Percentiles rank a stretch among this genome's conserved stretches.
Evolutionary conservation across 2,113 vertebrate genomes (phyloP).

Genomic region (Ophiodon elongatus): DNA sequence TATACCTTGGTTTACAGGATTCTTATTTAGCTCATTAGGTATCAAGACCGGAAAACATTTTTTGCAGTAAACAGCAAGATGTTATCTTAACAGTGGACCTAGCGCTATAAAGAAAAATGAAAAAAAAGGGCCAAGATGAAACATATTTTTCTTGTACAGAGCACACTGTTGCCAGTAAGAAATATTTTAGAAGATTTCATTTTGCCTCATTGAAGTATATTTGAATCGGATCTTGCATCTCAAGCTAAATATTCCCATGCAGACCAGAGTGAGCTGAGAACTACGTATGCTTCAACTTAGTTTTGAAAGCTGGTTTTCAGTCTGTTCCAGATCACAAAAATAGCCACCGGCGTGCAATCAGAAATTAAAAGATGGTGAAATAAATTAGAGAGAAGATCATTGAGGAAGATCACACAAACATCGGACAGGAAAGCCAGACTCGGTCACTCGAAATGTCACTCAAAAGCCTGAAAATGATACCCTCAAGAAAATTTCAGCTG

Average conservation of each 20-base stretch:
- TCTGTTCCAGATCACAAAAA: conserved; percentile 47
- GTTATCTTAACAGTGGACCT: not conserved
- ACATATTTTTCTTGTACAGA: not conserved
- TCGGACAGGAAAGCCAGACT: conserved; percentile 64
- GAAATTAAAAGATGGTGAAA: conserved; percentile 61
- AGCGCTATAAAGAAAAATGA: not conserved
- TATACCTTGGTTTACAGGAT: not conserved
- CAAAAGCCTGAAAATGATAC: conserved; percentile 68
- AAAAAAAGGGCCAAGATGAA: not conserved
- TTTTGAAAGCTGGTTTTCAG: conserved; percentile 33
- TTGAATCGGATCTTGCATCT: conserved; percentile 11
- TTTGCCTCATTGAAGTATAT: not conserved
- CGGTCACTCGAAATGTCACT: conserved; percentile 65
- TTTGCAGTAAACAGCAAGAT: not conserved
- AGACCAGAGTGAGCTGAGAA: conserved; percentile 25
- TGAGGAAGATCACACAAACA: conserved; percentile 67
- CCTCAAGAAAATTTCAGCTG: conserved; percentile 54
- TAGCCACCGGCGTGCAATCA: conserved; percentile 29
- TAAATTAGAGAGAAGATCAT: conserved; percentile 74
- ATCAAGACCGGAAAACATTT: not conserved
- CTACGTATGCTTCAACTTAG: conserved; percentile 18
- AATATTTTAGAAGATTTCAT: not conserved
- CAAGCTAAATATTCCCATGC: conserved; percentile 1
- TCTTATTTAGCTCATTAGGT: not conserved
- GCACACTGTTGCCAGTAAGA: not conserved